Evolutionary conservation across 2,888 invertebrate genomes (phyloP).

Genomic region (Neoaliturus tenellus): DNA sequence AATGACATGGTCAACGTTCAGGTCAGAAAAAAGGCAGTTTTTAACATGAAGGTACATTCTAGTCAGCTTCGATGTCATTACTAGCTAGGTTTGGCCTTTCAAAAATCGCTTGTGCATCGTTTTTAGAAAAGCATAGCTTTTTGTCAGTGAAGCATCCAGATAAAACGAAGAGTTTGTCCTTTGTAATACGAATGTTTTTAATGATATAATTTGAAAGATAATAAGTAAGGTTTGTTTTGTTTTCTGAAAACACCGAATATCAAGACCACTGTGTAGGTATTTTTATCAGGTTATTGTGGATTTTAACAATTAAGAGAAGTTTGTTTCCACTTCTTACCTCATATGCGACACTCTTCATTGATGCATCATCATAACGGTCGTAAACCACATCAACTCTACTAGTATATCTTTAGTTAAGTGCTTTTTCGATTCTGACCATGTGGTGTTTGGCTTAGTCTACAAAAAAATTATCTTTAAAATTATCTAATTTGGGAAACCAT

Average conservation of each 20-base stretch:
- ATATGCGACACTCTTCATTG: background rate
- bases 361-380: background rate
- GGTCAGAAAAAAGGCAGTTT: constrained; percentile 5
- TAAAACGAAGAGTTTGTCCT: constrained; percentile 13
- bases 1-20: background rate
- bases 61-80: background rate
- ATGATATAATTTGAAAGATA: background rate
- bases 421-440: background rate
- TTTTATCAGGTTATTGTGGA: background rate
- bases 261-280: background rate
- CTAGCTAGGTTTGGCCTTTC: background rate
- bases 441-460: background rate
- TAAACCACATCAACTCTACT: background rate
- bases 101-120: background rate
- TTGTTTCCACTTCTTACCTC: background rate
- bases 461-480: background rate
- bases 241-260: background rate
- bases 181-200: background rate
- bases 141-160: constrained; percentile 22
- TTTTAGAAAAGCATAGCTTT: constrained; percentile 12
- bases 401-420: background rate
- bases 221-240: background rate
- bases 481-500: background rate
- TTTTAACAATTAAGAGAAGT: background rate
- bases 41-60: constrained; percentile 33